Conservation (phyloP, 2,113 vertebrate species). For the Chloropsis hardwickii region DNA sequence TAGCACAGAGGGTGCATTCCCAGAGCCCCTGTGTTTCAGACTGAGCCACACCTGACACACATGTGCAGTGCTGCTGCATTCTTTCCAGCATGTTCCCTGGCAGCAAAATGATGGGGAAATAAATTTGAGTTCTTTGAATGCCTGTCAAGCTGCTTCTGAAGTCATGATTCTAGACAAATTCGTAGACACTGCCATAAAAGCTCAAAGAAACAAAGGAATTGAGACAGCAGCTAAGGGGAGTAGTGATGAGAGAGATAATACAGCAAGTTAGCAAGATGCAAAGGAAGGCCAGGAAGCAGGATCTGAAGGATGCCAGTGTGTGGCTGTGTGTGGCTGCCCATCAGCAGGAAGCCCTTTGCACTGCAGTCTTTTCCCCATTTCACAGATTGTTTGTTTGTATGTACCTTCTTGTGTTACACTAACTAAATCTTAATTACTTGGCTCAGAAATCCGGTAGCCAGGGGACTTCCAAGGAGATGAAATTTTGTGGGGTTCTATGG, state of each 20-base stretch:
- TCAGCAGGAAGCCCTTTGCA: not conserved
- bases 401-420: not conserved
- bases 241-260: not conserved
- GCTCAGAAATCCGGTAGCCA: not conserved
- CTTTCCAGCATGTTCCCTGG: not conserved
- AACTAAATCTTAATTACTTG: not conserved
- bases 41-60: not conserved
- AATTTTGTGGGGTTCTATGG: not conserved
- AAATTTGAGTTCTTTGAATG: slow-evolving; percentile 3
- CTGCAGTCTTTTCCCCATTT: not conserved
- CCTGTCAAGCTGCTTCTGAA: slow-evolving; percentile 15
- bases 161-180: not conserved
- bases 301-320: not conserved
- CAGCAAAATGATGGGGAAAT: slow-evolving; percentile 19
- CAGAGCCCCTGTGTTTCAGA: not conserved
- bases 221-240: not conserved
- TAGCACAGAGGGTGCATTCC: not conserved
- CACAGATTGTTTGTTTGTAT: not conserved
- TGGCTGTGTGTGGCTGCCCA: not conserved
- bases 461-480: not conserved
- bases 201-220: not conserved
- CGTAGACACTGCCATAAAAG: not conserved
- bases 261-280: not conserved
- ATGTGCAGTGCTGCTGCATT: not conserved
- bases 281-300: not conserved